These are phyloP conservation scores for Drepanosiphum platanoidis DNA, from an alignment of 2,888 invertebrate species.

Conservation along the genomic window DNA sequence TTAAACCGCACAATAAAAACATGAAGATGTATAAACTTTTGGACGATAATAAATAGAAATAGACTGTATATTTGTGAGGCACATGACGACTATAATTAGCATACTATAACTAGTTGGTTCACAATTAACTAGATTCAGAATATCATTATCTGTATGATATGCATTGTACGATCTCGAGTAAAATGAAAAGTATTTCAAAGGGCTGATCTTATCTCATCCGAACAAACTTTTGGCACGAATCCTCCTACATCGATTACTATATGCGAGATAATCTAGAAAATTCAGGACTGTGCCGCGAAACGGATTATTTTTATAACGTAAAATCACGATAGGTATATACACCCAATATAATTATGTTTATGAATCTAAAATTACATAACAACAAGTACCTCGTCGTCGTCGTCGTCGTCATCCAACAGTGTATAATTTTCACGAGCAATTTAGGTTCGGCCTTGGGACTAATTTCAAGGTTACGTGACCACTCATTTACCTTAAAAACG, in stretches of 20 bases:
- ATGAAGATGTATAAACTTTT: too few species aligned
- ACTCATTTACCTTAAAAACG: not conserved
- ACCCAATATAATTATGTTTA: not conserved
- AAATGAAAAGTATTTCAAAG: not conserved
- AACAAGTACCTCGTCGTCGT: not conserved
- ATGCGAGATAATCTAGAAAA: not conserved
- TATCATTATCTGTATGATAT: not conserved
- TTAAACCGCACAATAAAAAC: too few species aligned
- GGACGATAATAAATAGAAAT: too few species aligned
- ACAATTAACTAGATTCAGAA: not conserved
- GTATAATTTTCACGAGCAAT: not conserved
- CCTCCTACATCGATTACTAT: not conserved
- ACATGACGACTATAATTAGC: not conserved
- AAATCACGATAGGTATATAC: not conserved
- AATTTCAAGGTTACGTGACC: conserved; percentile 25
- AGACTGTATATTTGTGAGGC: too few species aligned
- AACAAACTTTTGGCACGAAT: not conserved
- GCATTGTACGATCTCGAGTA: not conserved
- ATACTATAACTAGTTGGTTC: not conserved
- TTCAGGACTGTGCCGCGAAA: not conserved
- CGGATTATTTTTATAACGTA: not conserved
- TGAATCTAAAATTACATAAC: conserved; percentile 8
- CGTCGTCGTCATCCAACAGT: too few species aligned
- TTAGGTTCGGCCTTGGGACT: conserved; percentile 27
- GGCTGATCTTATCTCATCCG: not conserved